Conservation (phyloP, 1,140 invertebrate genomes). For the Zelostemma sp. region DNA sequence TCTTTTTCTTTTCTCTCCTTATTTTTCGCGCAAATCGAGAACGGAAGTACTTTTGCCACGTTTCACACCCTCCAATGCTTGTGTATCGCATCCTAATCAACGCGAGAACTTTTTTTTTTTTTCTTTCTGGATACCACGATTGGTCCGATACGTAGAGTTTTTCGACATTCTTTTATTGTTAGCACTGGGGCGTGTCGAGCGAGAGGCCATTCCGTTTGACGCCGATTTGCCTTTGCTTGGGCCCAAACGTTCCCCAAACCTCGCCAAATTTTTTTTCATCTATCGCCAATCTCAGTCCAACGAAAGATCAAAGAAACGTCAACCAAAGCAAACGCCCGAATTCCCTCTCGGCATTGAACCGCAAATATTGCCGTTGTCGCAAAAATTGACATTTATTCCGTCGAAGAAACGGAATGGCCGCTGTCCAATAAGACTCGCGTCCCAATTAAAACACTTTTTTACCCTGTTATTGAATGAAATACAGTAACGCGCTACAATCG, state of each 20-base stretch:
- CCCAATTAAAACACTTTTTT: constrained; percentile 59
- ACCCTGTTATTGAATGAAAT: constrained; percentile 69
- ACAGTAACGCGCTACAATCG: constrained; percentile 57
- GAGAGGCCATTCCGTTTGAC: constrained; percentile 61
- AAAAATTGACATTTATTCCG: constrained; percentile 60
- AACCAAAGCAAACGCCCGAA: constrained; percentile 24
- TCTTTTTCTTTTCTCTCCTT: constrained; percentile 11
- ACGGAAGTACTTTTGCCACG: constrained; percentile 40
- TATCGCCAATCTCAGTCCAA: constrained; percentile 9
- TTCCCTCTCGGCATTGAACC: constrained; percentile 17
- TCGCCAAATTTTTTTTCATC: constrained; percentile 5
- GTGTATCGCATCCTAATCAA: constrained; percentile 29
- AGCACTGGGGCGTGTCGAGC: constrained; percentile 50
- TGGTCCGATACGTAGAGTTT: constrained; percentile 48
- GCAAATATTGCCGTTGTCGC: constrained; percentile 61
- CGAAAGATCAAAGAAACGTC: constrained; percentile 14
- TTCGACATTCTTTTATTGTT: constrained; percentile 47
- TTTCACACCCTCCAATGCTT: constrained; percentile 21
- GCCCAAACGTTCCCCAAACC: constrained; percentile 3
- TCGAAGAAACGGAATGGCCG: constrained; percentile 61
- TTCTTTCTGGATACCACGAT: constrained; percentile 47
- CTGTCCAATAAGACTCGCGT: constrained; percentile 54
- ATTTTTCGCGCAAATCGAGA: constrained; percentile 26
- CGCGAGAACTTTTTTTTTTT: constrained; percentile 32
- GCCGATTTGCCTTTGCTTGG: constrained; percentile 19